Base-by-base conservation (phyloP, 2,888 invertebrate genomes). In the Drosophila greeni region DNA sequence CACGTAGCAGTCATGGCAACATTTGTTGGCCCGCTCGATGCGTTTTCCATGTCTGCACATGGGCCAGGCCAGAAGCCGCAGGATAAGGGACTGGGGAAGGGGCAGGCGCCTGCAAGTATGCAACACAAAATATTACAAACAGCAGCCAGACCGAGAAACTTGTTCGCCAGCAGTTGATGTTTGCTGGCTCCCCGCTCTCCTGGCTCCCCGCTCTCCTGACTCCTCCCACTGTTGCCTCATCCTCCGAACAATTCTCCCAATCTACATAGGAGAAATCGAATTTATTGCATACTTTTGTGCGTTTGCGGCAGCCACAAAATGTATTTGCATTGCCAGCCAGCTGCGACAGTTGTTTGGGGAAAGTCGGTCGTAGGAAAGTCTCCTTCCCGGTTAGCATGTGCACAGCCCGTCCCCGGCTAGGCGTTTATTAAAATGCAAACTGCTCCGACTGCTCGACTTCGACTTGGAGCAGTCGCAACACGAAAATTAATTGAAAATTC, bases 241-340 rank as follows among this genome's bases (percentile, higher is more conserved):
- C 24, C 20, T 11, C 9, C 24, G 4, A 16, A 33, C 31, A 29
- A 34, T 29, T 45, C 33, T 8, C 14, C 29, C 29, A 18, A n/a
- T 51, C 33, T 34, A 14, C 59, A 20, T 14, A 12, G 37, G 1
- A 65, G 72, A 70, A 72, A 79, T 84, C 82, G 84, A 76, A 82
- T 80, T 80, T 84, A 84, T 84, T 79, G 82, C 75, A 76, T 68
- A 79, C 66, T 79, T 73, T 66, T 71, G 73, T 66, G 82, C 72
- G 72, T 67, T 68, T 64, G 72, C 62, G 62, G 57, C 64, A 81
- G 47, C 79, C 82, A 57, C 84, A 80, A 84, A 84, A 70, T 78
- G 78, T 77, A 78, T 81, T 81, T 68, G 74, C 74, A 66, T 70
- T 66, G 51, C 68, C 56, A 61, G 68, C 53, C 83, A 78, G 73